Percentiles rank a stretch among this genome's conserved stretches.
phyloP scores from a whole-genome alignment of 2,113 vertebrate genomes.

The Micronycteris hirsuta region DNA sequence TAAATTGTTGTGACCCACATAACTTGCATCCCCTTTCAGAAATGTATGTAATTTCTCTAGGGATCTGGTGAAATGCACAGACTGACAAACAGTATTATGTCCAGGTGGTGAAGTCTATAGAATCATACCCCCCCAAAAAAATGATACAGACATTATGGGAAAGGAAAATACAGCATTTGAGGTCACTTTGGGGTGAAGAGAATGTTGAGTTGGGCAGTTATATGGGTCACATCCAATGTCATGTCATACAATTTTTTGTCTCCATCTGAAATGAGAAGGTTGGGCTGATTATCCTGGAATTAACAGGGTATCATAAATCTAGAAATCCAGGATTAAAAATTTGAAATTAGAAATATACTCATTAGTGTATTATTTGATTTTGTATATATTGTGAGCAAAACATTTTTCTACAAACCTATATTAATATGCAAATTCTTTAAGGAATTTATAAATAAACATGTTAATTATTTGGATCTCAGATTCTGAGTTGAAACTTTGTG shows the following conservation, averaged over 20 bases:
- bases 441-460: not conserved
- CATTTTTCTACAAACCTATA: not conserved
- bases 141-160: not conserved
- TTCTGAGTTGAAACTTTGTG: not conserved
- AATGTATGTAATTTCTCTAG: constrained; percentile 42
- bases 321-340: not conserved
- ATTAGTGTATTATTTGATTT: not conserved
- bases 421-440: not conserved
- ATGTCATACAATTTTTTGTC: not conserved
- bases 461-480: not conserved
- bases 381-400: not conserved
- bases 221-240: not conserved
- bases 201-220: not conserved
- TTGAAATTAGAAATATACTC: not conserved
- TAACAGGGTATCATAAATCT: not conserved
- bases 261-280: not conserved
- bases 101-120: not conserved
- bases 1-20: constrained; percentile 43
- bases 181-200: not conserved
- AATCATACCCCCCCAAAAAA: not conserved
- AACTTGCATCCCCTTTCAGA: constrained; percentile 29
- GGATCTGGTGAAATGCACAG: constrained; percentile 2
- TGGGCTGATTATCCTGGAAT: not conserved
- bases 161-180: not conserved
- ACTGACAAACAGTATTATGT: not conserved